Evolutionary conservation across 2,888 invertebrate species (phyloP), one percentile per base, ranked within the genome.

Genomic region (Eudasyphora cyanicolor): DNA sequence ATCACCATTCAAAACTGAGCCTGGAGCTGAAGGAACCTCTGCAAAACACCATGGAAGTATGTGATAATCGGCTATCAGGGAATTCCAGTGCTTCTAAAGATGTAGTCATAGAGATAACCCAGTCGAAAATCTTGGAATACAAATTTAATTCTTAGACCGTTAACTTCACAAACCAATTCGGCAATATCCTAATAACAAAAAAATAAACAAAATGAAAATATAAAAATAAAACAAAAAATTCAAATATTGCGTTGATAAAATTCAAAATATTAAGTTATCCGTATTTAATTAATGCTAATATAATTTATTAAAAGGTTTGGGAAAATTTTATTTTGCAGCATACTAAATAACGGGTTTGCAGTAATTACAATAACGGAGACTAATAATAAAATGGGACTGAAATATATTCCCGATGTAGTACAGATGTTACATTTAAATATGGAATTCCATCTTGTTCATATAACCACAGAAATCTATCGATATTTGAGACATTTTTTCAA

Each of bases 181-280:
- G 35, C 38, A 38, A 42, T 42, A 6, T 67, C 67, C 67, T 67
- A 67, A 67, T 67, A 67, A 67, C 64, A 67, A 14, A 67, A 64
- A 64, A 57, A 57, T 24, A 57, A 60, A 60, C 17, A 64, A 64
- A 64, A 67, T 24, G 19, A 64, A 64, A 67, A 67, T 24, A 42
- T 42, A 35, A 35, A 35, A 64, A 14, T 35, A 67, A 67, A 38
- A 67, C 2, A 21, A 38, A 67, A 67, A 45, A 45, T n/a, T 45
- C 6, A 45, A n/a, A n/a, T 45, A 45, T 45, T 45, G n/a, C 45
- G 45, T 45, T 45, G 14, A n/a, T n/a, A n/a, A 45, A 7, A n/a
- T 45, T n/a, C 2, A 45, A 45, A 45, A 45, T 7, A 45, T 45
- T 45, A 45, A 45, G 7, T n/a, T 45, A 45, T 14, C 45, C 45